Base-by-base conservation (phyloP, 2,888 invertebrate genomes). In the Steinernema hermaphroditum region DNA sequence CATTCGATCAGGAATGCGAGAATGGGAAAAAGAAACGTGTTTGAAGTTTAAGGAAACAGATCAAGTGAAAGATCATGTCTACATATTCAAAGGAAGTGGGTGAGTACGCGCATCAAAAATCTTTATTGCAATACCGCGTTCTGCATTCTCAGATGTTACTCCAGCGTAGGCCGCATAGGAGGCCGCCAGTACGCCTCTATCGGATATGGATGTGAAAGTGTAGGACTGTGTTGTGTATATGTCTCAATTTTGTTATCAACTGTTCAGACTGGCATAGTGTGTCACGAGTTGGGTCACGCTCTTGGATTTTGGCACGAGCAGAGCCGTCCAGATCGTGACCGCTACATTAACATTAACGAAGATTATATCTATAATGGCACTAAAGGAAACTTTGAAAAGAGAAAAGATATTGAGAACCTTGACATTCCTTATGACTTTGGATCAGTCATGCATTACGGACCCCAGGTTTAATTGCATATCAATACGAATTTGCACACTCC, bases 301-400 rank as follows among this genome's bases (percentile, higher is more conserved):
- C 71, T 81, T 14, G 81, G 81, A 8, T 81, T 80, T 69, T 81
- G 81, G 81, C 81, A 81, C 71, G 81, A 81, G 41, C 81, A 81
- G 71, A 77, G 76, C 24, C 16, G 81, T 54, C 78, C 78, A 4
- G 81, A 81, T 72, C 71, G 81, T 1, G 81, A 81, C 72, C 68
- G 74, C 0, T 81, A 75, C 74, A 78, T 81, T 34, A 79, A 80
- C 54, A 76, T 81, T 19, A 77, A 81, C 70, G 78, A 81, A 44
- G 77, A 79, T 12, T 69, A 77, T 32, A 79, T 82, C 34, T 49
- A 74, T 43, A 73, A 73, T 24, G 81, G 81, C 41, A 77, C 80
- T 19, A 74, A 80, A 44, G 81, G 81, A 49, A 81, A 81, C 62
- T 81, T 81, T 72, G 80, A 81, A 69, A 77, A 77, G 70, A 73